A percentile compares a stretch with the other conserved stretches of the same genome.
Conservation (phyloP, 2,113 vertebrate species). For the Etheostoma cragini region DNA sequence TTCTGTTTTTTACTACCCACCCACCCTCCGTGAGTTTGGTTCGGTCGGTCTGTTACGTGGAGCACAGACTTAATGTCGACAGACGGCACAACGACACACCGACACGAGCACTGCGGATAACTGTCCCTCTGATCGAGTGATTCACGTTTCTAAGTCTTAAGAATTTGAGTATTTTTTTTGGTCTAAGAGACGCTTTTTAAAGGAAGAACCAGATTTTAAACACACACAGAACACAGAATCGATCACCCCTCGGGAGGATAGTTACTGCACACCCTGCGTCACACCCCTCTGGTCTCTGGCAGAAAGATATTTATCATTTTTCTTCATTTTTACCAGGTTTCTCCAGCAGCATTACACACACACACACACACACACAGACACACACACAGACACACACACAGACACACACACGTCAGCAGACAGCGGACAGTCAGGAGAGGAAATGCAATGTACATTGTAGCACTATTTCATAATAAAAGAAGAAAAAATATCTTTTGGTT, state of each 20-base stretch:
- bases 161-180: constrained; percentile 72
- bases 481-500: constrained; percentile 86
- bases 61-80: constrained; percentile 30
- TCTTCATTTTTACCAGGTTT: constrained; percentile 49
- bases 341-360: constrained; percentile 27
- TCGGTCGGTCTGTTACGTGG: constrained; percentile 42
- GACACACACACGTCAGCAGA: constrained; percentile 37
- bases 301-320: constrained; percentile 46
- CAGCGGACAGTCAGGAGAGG: constrained; percentile 79
- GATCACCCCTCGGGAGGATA: constrained; percentile 66
- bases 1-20: constrained; percentile 30
- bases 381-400: constrained; percentile 10
- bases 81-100: constrained; percentile 26
- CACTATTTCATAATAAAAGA: constrained; percentile 97
- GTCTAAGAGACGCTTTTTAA: constrained; percentile 69
- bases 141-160: constrained; percentile 67
- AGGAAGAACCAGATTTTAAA: constrained; percentile 75
- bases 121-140: constrained; percentile 68
- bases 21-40: constrained; percentile 47
- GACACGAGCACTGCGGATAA: constrained; percentile 82
- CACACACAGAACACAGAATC: no score
- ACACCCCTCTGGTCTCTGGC: constrained; percentile 4
- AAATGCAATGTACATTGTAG: constrained; percentile 97
- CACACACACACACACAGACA: constrained; percentile 26
- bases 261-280: constrained; percentile 53